Evolutionary conservation across 2,113 vertebrate genomes (phyloP).

Genomic region (Silurus meridionalis): DNA sequence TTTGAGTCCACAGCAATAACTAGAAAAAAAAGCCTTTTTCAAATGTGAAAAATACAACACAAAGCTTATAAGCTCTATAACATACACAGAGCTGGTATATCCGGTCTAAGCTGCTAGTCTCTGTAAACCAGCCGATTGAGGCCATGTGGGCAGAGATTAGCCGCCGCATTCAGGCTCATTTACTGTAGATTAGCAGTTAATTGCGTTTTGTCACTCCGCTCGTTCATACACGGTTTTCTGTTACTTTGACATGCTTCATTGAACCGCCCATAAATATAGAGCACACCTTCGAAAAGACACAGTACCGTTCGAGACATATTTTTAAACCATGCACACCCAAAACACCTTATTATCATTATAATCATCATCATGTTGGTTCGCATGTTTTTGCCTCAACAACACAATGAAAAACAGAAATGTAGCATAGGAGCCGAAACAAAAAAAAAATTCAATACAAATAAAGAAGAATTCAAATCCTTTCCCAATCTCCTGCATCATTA

Average conservation of each 20-base stretch:
- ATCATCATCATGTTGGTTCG: too few relatives aligned
- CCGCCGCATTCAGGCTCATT: slow-evolving; percentile 3
- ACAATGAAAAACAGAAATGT: not conserved
- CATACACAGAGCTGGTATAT: not conserved
- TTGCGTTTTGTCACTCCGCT: not conserved
- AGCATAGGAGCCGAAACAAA: not conserved
- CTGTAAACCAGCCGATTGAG: slow-evolving; percentile 13
- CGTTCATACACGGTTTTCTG: not conserved
- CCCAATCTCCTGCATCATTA: not conserved
- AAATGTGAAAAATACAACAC: not conserved
- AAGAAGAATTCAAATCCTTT: not conserved
- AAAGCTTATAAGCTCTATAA: not conserved
- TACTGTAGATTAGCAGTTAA: slow-evolving; percentile 32
- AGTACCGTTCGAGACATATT: not conserved
- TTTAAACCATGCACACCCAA: not conserved
- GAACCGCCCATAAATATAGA: not conserved
- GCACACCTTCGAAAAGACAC: not conserved
- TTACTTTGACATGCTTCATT: not conserved
- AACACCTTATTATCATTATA: not conserved
- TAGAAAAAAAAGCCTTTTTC: not conserved
- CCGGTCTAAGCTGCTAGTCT: not conserved
- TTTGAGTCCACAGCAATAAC: not conserved
- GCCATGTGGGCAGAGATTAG: slow-evolving; percentile 16
- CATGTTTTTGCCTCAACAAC: too few relatives aligned
- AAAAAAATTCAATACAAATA: not conserved